These are phyloP conservation scores for Diprion similis DNA, from an alignment of 1,140 invertebrate species.

Conservation along the genomic window DNA sequence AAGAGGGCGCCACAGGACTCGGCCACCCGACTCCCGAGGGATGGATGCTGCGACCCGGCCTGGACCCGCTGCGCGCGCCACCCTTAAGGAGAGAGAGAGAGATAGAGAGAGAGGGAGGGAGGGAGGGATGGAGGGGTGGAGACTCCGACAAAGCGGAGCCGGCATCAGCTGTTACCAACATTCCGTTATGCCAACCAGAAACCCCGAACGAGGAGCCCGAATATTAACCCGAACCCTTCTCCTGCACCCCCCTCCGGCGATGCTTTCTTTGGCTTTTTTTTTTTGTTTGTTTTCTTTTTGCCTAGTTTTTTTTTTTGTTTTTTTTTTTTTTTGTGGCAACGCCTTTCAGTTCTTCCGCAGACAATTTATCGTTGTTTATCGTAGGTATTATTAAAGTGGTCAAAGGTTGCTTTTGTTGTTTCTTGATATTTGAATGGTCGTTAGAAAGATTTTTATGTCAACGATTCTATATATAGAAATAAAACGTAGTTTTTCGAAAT, in stretches of 20 bases:
- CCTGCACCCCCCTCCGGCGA: neutral
- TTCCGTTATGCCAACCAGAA: no score
- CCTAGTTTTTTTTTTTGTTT: neutral
- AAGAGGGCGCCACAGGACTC: constrained; percentile 48
- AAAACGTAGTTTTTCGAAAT: no score
- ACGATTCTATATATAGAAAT: no score
- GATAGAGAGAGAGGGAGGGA: constrained; percentile 7
- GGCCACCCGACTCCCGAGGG: constrained; percentile 28
- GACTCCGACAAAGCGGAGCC: constrained; percentile 11
- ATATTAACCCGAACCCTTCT: neutral
- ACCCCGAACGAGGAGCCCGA: neutral
- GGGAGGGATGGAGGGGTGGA: neutral
- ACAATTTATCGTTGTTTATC: no score
- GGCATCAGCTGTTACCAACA: neutral
- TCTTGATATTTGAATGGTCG: no score
- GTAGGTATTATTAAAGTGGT: no score
- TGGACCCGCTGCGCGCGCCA: constrained; percentile 9
- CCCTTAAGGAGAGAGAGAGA: neutral
- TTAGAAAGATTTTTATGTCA: no score
- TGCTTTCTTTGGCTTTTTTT: no score
- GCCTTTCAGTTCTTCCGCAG: no score
- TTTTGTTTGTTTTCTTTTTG: neutral
- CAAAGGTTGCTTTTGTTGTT: no score
- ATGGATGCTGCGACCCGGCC: constrained; percentile 6
- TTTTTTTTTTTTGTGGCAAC: neutral